Percentiles rank a stretch among this genome's conserved stretches.
These are phyloP conservation scores for Myrmecobius fasciatus DNA, from an alignment of 2,113 vertebrate species.

Conservation along the genomic window DNA sequence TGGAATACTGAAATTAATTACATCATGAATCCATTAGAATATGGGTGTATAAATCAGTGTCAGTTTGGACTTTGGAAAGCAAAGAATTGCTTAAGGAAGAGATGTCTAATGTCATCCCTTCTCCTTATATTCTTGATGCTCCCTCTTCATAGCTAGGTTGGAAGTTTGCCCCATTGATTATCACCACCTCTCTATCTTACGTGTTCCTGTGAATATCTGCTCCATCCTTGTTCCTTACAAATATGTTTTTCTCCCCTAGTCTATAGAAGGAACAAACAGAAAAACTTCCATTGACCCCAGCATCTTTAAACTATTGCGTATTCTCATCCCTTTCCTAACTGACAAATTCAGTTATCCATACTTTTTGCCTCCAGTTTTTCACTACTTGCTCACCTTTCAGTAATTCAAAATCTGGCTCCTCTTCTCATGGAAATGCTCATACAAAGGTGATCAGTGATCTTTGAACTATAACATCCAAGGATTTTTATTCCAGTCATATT, in stretches of 20 bases:
- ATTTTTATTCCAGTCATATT: not conserved
- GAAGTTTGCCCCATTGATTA: not conserved
- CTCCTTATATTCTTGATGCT: not conserved
- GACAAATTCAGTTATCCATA: not conserved
- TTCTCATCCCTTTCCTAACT: not conserved
- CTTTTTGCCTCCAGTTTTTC: not conserved
- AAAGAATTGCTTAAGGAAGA: not conserved
- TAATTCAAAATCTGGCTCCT: not conserved
- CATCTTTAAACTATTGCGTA: not conserved
- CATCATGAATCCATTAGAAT: not conserved
- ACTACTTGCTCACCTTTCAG: not conserved
- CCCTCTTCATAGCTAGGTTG: not conserved
- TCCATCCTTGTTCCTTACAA: not conserved
- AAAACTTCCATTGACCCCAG: not conserved
- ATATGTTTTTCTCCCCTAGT: not conserved
- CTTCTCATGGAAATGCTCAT: not conserved
- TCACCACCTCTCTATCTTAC: not conserved
- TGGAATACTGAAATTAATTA: not conserved
- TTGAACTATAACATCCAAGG: not conserved
- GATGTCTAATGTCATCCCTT: too few species aligned
- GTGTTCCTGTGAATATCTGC: too few species aligned
- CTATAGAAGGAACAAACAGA: not conserved
- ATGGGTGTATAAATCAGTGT: not conserved
- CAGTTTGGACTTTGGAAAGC: not conserved
- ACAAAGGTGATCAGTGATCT: not conserved